A percentile compares a stretch with the other conserved stretches of the same genome.
These are phyloP conservation scores for Talpa occidentalis DNA, from an alignment of 2,113 vertebrate species.

Conservation along the genomic window DNA sequence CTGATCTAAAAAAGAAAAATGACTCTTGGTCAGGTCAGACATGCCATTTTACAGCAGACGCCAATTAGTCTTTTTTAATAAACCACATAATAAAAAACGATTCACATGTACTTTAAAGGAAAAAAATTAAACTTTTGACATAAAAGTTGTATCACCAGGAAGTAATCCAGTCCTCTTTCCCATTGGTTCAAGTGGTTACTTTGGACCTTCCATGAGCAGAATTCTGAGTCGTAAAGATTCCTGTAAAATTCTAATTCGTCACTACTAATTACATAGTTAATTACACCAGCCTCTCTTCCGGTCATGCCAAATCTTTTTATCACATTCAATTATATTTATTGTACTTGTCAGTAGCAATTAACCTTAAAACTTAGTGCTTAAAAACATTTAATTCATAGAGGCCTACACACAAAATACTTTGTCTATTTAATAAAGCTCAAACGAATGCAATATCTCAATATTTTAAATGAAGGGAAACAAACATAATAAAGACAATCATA, in stretches of 20 bases:
- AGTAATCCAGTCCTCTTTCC: slow-evolving; percentile 35
- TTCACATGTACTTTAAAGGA: slow-evolving; percentile 34
- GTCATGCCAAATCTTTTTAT: slow-evolving; percentile 48
- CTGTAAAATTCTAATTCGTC: neutral
- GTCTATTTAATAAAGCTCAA: slow-evolving; percentile 28
- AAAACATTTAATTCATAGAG: slow-evolving; percentile 28
- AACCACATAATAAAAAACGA: slow-evolving; percentile 45
- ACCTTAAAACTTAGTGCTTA: slow-evolving; percentile 48
- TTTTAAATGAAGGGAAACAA: slow-evolving; percentile 49
- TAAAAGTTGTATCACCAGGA: slow-evolving; percentile 12
- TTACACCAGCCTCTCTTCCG: neutral
- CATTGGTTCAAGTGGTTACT: neutral
- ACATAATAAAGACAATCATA: neutral
- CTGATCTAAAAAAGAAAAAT: neutral
- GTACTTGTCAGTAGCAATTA: slow-evolving; percentile 45
- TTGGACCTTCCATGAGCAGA: slow-evolving; percentile 1
- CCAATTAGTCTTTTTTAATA: slow-evolving; percentile 33
- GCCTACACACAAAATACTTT: neutral
- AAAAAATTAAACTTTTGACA: slow-evolving; percentile 54
- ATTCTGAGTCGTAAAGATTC: neutral
- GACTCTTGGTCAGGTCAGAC: neutral
- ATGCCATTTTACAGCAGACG: slow-evolving; percentile 26
- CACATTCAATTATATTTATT: slow-evolving; percentile 34
- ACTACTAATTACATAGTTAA: neutral
- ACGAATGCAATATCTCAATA: slow-evolving; percentile 6